Percentiles rank a stretch among this genome's conserved stretches.
Evolutionary conservation across 2,113 vertebrate species (phyloP).

Genomic region (Lipophrys pholis): DNA sequence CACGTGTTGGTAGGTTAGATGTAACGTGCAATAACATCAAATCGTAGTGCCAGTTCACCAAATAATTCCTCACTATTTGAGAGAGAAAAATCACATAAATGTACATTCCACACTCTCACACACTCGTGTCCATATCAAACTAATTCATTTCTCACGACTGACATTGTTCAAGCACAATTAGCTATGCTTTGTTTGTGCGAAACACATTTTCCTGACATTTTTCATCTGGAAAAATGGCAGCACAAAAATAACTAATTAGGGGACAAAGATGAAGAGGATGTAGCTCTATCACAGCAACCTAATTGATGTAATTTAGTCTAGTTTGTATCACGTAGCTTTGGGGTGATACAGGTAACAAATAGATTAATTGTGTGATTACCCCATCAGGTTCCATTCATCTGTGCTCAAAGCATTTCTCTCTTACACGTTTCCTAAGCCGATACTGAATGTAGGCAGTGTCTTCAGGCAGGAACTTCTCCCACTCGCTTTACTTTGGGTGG

Average conservation of each 20-base stretch:
- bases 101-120: background rate
- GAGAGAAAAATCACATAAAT: background rate
- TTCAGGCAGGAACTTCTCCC: conserved; percentile 13
- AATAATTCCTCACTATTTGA: background rate
- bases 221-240: conserved; percentile 74
- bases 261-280: conserved; percentile 57
- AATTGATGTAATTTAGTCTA: conserved; percentile 72
- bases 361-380: conserved; percentile 67
- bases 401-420: conserved; percentile 16
- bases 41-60: background rate
- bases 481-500: conserved; percentile 5
- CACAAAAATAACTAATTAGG: conserved; percentile 73
- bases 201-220: conserved; percentile 72
- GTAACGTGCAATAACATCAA: too few species aligned
- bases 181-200: conserved; percentile 70
- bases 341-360: conserved; percentile 58
- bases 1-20: too few species aligned
- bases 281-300: conserved; percentile 53
- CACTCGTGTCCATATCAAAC: conserved; percentile 17
- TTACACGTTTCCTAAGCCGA: conserved; percentile 8
- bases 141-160: conserved; percentile 61
- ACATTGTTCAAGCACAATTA: conserved; percentile 70
- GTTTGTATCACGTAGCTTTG: conserved; percentile 59
- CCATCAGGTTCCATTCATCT: conserved; percentile 44
- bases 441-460: background rate